Conservation (phyloP, 1,140 invertebrate species). For the Drosophila chauvacae region DNA sequence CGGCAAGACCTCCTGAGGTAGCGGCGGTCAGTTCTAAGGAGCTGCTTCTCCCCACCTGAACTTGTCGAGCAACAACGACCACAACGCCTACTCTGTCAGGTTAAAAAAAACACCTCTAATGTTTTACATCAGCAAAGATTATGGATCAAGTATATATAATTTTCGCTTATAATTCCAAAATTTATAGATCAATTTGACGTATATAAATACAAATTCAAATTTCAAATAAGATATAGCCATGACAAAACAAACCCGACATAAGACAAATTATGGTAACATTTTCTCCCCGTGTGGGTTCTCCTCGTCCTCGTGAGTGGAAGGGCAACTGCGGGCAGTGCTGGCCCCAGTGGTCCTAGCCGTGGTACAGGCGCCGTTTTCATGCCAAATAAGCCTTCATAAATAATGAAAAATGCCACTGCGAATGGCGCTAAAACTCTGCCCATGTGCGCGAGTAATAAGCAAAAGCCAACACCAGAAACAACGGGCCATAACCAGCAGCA, state of each 20-base stretch:
- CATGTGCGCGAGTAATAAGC: constrained; percentile 51
- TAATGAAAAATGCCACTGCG: constrained; percentile 67
- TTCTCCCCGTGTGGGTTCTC: neutral
- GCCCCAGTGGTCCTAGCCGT: neutral
- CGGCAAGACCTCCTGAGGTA: constrained; percentile 83
- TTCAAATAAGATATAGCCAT: neutral
- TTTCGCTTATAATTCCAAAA: neutral
- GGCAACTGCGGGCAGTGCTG: neutral
- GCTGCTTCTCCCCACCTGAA: neutral
- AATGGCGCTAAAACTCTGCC: constrained; percentile 45
- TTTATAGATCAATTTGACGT: neutral
- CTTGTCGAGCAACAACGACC: neutral
- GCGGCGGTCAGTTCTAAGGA: constrained; percentile 81
- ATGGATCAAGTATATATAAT: no score
- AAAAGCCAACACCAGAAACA: constrained; percentile 35
- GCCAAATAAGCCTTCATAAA: constrained; percentile 78
- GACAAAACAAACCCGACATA: no score
- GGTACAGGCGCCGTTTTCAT: constrained; percentile 39
- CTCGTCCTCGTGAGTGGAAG: neutral
- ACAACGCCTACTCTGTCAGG: constrained; percentile 29
- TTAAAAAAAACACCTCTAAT: constrained; percentile 65
- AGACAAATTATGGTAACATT: neutral
- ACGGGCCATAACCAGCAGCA: constrained; percentile 33
- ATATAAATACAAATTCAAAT: neutral
- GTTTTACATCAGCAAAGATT: constrained; percentile 23